These are phyloP conservation scores for Seladonia tumulorum DNA, from an alignment of 2,888 invertebrate species.

Conservation along the genomic window DNA sequence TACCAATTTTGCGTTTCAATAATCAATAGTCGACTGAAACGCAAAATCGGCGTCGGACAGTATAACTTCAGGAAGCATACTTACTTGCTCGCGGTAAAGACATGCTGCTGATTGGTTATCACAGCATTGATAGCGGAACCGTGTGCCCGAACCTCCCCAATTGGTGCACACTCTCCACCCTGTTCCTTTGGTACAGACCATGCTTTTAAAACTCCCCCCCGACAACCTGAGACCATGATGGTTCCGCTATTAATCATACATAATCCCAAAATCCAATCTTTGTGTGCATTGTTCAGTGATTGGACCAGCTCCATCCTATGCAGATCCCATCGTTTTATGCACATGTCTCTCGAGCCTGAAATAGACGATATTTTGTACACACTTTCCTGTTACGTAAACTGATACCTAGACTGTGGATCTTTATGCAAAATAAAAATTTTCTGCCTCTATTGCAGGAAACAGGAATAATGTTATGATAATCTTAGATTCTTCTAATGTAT, in stretches of 20 bases:
- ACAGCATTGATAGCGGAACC: slow-evolving; percentile 89
- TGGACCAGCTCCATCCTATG: slow-evolving; percentile 86
- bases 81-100: slow-evolving; percentile 94
- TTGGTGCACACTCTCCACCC: slow-evolving; percentile 87
- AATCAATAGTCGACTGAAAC: neutral
- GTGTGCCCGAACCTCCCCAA: slow-evolving; percentile 90
- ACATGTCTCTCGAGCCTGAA: slow-evolving; percentile 91
- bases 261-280: slow-evolving; percentile 94
- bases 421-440: neutral
- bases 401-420: neutral
- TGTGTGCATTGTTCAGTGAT: slow-evolving; percentile 93
- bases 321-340: slow-evolving; percentile 94
- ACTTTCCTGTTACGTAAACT: neutral
- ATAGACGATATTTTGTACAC: neutral
- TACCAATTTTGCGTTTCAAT: neutral
- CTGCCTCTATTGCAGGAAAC: too few relatives aligned
- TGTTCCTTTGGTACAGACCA: slow-evolving; percentile 87
- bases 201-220: slow-evolving; percentile 90
- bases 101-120: slow-evolving; percentile 87
- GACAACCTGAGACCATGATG: slow-evolving; percentile 90
- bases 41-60: neutral
- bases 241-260: slow-evolving; percentile 85
- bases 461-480: too few relatives aligned
- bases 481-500: too few relatives aligned
- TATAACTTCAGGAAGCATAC: slow-evolving; percentile 78